Percentiles rank a stretch among this genome's conserved stretches.
Evolutionary conservation across 2,113 vertebrate species (phyloP).

Genomic region (Casuarius casuarius): DNA sequence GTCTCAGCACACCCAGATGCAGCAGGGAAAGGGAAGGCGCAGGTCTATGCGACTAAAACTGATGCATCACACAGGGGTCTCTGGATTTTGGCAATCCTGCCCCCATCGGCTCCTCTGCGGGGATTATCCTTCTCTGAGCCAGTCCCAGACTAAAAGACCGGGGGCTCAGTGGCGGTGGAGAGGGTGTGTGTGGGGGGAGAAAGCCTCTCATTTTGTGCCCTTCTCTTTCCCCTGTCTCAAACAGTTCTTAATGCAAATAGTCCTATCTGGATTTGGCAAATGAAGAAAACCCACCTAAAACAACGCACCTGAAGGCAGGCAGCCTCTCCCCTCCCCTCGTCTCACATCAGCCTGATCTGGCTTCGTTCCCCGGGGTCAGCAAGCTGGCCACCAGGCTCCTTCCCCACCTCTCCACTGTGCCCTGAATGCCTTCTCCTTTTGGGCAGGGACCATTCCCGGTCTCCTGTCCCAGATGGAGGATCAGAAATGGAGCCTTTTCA

Average conservation of each 20-base stretch:
- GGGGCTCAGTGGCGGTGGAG: neutral
- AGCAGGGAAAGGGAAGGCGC: fast-evolving
- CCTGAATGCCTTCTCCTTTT: neutral
- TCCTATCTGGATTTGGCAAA: neutral
- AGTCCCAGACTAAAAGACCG: neutral
- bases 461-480: neutral
- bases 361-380: neutral
- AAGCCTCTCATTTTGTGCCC: neutral
- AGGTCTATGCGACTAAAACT: neutral
- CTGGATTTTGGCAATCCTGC: fast-evolving
- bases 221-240: neutral
- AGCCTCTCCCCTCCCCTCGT: neutral
- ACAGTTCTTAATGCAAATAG: neutral
- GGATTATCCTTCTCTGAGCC: neutral
- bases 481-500: neutral
- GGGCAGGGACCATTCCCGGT: neutral
- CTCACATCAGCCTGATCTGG: neutral
- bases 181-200: neutral
- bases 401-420: no score
- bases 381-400: no score
- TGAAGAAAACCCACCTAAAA: neutral
- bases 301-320: neutral
- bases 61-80: neutral
- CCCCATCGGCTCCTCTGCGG: neutral
- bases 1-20: neutral